These are phyloP conservation scores for Limnephilus marmoratus DNA, from an alignment of 2,888 invertebrate species.

Conservation along the genomic window DNA sequence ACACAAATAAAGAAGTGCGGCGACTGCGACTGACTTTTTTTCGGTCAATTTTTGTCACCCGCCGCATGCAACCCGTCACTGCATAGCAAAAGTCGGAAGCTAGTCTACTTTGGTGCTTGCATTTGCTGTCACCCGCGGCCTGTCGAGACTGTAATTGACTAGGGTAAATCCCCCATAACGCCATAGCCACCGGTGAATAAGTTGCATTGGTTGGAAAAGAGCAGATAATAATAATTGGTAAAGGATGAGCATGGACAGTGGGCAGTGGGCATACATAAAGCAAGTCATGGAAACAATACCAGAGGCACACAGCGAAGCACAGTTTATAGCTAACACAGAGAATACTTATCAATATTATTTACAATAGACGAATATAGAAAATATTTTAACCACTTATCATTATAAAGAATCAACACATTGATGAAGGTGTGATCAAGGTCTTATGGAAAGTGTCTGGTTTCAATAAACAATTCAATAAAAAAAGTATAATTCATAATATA, in stretches of 20 bases:
- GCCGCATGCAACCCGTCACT: too few relatives aligned
- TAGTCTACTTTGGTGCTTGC: too few relatives aligned
- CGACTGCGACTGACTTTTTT: too few relatives aligned
- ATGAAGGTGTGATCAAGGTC: background rate
- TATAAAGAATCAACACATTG: slow-evolving; percentile 1
- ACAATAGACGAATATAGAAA: slow-evolving; percentile 47
- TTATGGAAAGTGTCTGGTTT: background rate
- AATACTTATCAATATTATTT: slow-evolving; percentile 55
- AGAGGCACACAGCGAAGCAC: slow-evolving; percentile 62
- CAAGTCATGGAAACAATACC: slow-evolving; percentile 31
- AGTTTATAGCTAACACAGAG: slow-evolving; percentile 48
- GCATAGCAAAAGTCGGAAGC: too few relatives aligned
- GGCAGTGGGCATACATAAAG: background rate
- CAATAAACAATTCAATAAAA: background rate
- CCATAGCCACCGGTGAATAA: background rate
- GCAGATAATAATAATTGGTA: background rate
- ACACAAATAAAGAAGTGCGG: too few relatives aligned
- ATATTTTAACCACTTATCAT: slow-evolving; percentile 20
- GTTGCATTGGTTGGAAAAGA: background rate
- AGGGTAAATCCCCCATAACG: too few relatives aligned
- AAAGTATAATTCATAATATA: background rate
- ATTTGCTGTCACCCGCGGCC: too few relatives aligned
- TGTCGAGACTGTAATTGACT: too few relatives aligned
- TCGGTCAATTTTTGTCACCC: too few relatives aligned
- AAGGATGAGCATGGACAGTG: background rate